Base-by-base conservation (phyloP, 2,888 invertebrate genomes). In the Leptothorax acervorum region DNA sequence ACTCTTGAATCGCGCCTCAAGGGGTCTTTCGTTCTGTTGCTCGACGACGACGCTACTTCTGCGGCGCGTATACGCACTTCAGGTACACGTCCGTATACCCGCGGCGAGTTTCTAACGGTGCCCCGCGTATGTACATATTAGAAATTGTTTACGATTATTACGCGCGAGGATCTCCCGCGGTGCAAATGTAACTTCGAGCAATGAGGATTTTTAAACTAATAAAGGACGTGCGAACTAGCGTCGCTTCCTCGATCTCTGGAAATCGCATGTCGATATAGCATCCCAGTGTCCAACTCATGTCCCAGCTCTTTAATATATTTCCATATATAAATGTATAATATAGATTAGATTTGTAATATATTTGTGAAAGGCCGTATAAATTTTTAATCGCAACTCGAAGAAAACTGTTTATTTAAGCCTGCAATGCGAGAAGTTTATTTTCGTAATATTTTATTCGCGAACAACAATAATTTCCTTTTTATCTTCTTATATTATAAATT, bases 71-170 rank as follows among this genome's bases (percentile, higher is more conserved):
- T 9, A 73, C 31, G 70, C 70, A 76, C 76, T 70, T 73, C 57
- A 55, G 57, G 31, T 60, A 68, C 31, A 11, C 5, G 66, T 73
- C 39, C 28, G 39, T 28, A 42, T 28, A 42, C 15, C 31, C 42
- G 31, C 78, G 57, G 45, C 35, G 57, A 48, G 45, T 79, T 57
- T 73, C 79, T 79, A 79, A 79, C 79, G 79, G 79, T 79, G 74
- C 57, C n/a, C 31, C 74, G 15, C 55, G 78, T 79, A 70, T 71
- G 51, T 39, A 79, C 35, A 55, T 35, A 60, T 73, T 73, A 73
- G 79, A 73, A 73, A 79, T 79, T 71, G 73, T 79, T 79, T 79
- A 79, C 57, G 79, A 79, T 79, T 79, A 79, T 79, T 79, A 48
- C 57, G 74, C 79, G 18, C 12, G 15, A 18, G 18, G 28, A 68